Base-by-base conservation (phyloP, 2,797 vertebrate genomes). In the Acanthopagrus latus region DNA sequence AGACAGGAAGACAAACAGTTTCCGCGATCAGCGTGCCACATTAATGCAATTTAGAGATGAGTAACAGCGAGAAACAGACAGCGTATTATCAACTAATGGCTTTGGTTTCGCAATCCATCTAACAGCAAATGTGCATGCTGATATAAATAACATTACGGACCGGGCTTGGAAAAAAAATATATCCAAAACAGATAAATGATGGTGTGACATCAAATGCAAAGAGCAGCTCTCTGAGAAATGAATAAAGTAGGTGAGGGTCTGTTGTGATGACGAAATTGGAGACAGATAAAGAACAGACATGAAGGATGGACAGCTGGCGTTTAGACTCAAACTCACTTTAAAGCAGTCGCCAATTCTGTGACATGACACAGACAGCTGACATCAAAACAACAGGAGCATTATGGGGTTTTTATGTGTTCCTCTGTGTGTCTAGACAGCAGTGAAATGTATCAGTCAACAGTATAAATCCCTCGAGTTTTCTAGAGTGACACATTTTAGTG, bases 371-470 rank as follows among this genome's bases (percentile, higher is more conserved):
- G 74, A 83, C 71, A 80, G 81, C 71, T 81, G 78, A 77, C 72
- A 86, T 86, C 74, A 66, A 80, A 87, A 78, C 81, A 78, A 80
- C 67, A 71, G 72, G 48, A 62, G 59, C 33, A 72, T 83, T 81
- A 88, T 75, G 76, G 78, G 74, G 68, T 70, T 25, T 70, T 25
- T 69, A 50, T 71, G 62, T 65, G 71, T 54, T 23, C 69, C 62
- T 69, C 62, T 64, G 44, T 70, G 71, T 72, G 65, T 74, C 64
- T 58, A 76, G 94, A 96, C 95, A 95, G 89, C 80, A 86, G 90
- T 96, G 93, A 91, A 92, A 94, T 95, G 94, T 93, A 93, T 92
- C 91, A 95, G 91, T 96, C 95, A 95, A 77, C 91, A 58, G 79
- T 92, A 96, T 95, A 76, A 93, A 95, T 95, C 95, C 90, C 85